Percentiles rank a stretch among this genome's conserved stretches.
phyloP scores from a whole-genome alignment of 2,888 invertebrate species.

The Odiellus spinosus region DNA sequence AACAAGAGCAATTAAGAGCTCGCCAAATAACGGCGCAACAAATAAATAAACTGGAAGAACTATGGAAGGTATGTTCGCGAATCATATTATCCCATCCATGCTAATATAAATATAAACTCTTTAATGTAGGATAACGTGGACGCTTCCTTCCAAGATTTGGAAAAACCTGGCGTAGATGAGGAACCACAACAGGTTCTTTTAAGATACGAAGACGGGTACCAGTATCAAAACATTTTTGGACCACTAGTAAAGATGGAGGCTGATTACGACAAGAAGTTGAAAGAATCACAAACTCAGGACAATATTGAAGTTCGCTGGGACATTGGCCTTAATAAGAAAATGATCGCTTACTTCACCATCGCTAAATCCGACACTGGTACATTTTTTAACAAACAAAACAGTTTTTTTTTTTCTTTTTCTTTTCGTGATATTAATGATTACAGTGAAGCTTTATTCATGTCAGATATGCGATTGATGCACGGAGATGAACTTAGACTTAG shows the following conservation, averaged over 20 bases:
- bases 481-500: constrained; percentile 90
- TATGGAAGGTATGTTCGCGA: constrained; percentile 57
- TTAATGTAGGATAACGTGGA: constrained; percentile 66
- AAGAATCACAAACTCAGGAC: constrained; percentile 96
- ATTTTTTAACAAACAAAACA: constrained; percentile 1
- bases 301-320: constrained; percentile 98
- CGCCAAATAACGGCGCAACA: constrained; percentile 94
- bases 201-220: constrained; percentile 90
- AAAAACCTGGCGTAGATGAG: constrained; percentile 94
- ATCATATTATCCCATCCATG: background rate
- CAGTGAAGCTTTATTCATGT: background rate
- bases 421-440: constrained; percentile 3
- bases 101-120: background rate
- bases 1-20: constrained; percentile 87
- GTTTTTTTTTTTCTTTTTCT: constrained; percentile 4
- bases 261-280: constrained; percentile 91
- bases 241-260: constrained; percentile 94
- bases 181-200: constrained; percentile 76
- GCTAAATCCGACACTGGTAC: constrained; percentile 75
- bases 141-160: constrained; percentile 92
- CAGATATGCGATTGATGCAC: constrained; percentile 96
- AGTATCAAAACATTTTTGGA: constrained; percentile 95
- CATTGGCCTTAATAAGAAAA: constrained; percentile 92
- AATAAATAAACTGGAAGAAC: constrained; percentile 91
- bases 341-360: constrained; percentile 89